Evolutionary conservation across 2,888 invertebrate genomes (phyloP).

Genomic region (Harpalus rubripes): DNA sequence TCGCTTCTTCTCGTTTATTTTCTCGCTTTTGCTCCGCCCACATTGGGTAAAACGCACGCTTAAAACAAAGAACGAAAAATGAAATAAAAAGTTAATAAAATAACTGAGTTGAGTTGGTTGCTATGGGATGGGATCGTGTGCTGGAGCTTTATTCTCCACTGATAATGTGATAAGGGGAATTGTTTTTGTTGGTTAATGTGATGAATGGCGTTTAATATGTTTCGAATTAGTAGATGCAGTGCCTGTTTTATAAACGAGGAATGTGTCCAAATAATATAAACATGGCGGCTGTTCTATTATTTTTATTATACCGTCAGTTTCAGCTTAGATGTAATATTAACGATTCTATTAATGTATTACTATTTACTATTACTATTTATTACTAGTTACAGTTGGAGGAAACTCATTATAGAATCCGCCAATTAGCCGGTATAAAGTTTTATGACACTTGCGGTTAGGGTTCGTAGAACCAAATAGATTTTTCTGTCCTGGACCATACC

Average conservation of each 20-base stretch:
- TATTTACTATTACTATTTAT: no score
- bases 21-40: conserved; percentile 55
- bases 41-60: conserved; percentile 45
- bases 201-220: conserved; percentile 45
- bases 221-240: conserved; percentile 26
- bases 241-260: background rate
- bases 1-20: conserved; percentile 49
- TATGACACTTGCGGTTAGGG: no score
- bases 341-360: no score
- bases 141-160: background rate
- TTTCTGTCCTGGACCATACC: no score
- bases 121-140: conserved; percentile 14
- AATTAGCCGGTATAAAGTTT: no score
- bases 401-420: no score
- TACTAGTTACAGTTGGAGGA: no score
- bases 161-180: conserved; percentile 45
- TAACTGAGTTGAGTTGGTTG: conserved; percentile 29
- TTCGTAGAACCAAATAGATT: no score
- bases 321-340: no score
- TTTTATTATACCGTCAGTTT: no score
- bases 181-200: conserved; percentile 53
- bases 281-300: no score
- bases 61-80: conserved; percentile 61
- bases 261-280: no score
- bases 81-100: conserved; percentile 61